These are phyloP conservation scores for Lontra canadensis DNA, from an alignment of 2,113 vertebrate species.

Conservation along the genomic window DNA sequence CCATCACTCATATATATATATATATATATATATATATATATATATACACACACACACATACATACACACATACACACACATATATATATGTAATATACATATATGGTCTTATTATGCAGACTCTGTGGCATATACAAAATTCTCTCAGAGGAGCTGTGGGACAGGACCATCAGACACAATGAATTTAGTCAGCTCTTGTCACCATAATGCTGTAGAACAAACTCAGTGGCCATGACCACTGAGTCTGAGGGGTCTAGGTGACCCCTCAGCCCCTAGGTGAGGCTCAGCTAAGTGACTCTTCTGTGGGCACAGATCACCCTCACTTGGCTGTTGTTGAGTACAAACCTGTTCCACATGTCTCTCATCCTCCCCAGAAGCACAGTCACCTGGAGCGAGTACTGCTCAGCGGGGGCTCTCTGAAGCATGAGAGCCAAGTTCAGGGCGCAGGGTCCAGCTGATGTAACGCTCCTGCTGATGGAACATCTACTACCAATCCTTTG, in stretches of 20 bases:
- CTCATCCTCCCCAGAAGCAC: neutral
- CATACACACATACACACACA: too few species aligned
- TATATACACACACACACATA: too few species aligned
- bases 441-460: accelerated
- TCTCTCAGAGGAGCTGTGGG: neutral
- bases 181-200: neutral
- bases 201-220: neutral
- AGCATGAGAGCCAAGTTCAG: neutral
- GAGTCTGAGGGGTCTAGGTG: too few species aligned
- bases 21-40: too few species aligned
- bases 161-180: neutral
- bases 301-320: neutral
- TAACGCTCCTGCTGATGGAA: too few species aligned
- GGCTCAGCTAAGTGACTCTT: too few species aligned
- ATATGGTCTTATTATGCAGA: neutral
- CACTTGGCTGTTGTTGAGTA: too few species aligned
- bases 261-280: too few species aligned
- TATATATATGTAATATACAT: too few species aligned
- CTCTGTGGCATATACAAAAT: neutral
- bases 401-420: neutral
- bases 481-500: too few species aligned
- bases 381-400: too few species aligned
- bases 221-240: neutral
- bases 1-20: neutral
- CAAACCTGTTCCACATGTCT: too few species aligned